Conservation (phyloP, 2,888 invertebrate species). For the Caenorhabditis becei region DNA sequence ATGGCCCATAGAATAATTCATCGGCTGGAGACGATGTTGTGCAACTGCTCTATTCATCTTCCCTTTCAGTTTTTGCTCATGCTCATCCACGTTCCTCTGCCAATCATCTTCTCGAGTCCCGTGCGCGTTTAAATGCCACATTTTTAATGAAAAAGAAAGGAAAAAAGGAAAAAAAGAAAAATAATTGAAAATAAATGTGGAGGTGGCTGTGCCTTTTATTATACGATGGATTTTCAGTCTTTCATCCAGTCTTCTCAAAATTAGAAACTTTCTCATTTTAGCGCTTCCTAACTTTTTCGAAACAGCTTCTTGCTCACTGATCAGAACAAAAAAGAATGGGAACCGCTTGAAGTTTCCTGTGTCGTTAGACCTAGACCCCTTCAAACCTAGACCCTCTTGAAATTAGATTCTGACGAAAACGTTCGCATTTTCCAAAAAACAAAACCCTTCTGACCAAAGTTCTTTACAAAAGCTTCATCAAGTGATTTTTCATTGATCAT, state of each 20-base stretch:
- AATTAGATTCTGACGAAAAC: not conserved
- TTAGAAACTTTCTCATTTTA: too few species aligned
- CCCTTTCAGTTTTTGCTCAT: slow-evolving; percentile 5
- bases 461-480: too few species aligned
- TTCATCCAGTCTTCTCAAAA: not conserved
- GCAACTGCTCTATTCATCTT: slow-evolving; percentile 35
- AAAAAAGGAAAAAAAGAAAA: slow-evolving; percentile 1
- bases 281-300: not conserved
- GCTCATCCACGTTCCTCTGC: slow-evolving; percentile 24
- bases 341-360: too few species aligned
- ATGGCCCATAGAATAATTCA: slow-evolving; percentile 34
- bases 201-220: slow-evolving; percentile 3
- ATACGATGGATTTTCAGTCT: slow-evolving; percentile 2
- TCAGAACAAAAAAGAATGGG: not conserved
- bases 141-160: slow-evolving; percentile 19
- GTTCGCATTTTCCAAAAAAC: not conserved
- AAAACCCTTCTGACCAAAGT: too few species aligned
- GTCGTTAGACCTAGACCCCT: too few species aligned
- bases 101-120: not conserved
- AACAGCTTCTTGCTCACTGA: not conserved
- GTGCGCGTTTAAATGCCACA: slow-evolving; percentile 15
- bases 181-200: slow-evolving; percentile 16
- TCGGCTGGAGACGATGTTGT: slow-evolving; percentile 21
- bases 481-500: too few species aligned
- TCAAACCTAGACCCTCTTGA: not conserved